phyloP scores from a whole-genome alignment of 2,888 invertebrate species.

The Schizaphis graminum region DNA sequence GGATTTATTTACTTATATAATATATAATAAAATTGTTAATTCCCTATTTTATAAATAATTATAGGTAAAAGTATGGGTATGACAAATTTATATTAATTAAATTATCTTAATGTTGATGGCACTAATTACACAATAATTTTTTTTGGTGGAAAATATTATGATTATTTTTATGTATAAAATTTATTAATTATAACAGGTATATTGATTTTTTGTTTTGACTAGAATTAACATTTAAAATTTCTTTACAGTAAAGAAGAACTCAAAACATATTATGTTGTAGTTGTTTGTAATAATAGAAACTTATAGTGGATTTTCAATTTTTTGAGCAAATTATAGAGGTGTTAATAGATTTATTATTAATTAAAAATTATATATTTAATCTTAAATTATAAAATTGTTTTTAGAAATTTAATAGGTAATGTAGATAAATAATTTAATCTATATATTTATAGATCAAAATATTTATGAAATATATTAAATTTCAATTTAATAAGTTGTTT shows the following conservation, averaged over 20 bases:
- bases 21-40: neutral
- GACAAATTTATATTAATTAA: neutral
- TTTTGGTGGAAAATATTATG: neutral
- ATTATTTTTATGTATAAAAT: neutral
- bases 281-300: neutral
- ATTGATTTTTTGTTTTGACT: neutral
- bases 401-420: neutral
- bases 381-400: constrained; percentile 28
- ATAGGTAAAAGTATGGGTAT: neutral
- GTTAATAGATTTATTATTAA: constrained; percentile 17
- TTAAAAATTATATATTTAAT: neutral
- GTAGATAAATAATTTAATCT: neutral
- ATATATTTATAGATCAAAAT: neutral
- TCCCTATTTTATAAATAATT: neutral
- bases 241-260: neutral
- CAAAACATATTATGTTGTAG: neutral
- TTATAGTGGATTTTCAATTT: neutral
- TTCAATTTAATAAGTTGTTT: neutral
- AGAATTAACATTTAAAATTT: neutral
- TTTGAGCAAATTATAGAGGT: constrained; percentile 38
- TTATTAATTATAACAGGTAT: neutral
- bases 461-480: neutral
- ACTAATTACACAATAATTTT: neutral
- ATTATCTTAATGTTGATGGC: neutral
- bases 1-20: neutral